These are phyloP conservation scores for Nephrotoma guestfalica DNA, from an alignment of 2,888 invertebrate species.

Conservation along the genomic window DNA sequence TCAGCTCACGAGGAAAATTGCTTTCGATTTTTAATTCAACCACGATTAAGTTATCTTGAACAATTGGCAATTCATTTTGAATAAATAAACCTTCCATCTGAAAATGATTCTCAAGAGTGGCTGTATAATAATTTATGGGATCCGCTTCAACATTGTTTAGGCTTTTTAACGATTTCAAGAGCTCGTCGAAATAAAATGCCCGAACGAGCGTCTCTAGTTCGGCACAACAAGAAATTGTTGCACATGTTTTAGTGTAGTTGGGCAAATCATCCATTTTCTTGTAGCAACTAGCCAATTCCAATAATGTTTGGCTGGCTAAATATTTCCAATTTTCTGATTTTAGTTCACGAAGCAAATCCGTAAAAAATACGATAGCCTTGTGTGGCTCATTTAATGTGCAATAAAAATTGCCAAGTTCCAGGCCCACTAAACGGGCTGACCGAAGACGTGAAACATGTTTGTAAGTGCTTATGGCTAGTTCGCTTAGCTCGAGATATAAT, in stretches of 20 bases:
- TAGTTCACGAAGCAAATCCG: slow-evolving; percentile 73
- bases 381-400: slow-evolving; percentile 70
- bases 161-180: slow-evolving; percentile 48
- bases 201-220: slow-evolving; percentile 60
- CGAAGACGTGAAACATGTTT: slow-evolving; percentile 75
- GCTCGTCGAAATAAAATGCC: slow-evolving; percentile 68
- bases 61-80: slow-evolving; percentile 24
- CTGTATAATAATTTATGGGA: slow-evolving; percentile 17
- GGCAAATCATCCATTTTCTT: slow-evolving; percentile 57
- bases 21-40: slow-evolving; percentile 41
- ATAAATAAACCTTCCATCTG: slow-evolving; percentile 28
- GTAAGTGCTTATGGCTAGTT: slow-evolving; percentile 89
- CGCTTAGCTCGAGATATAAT: slow-evolving; percentile 83
- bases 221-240: slow-evolving; percentile 60
- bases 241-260: slow-evolving; percentile 62
- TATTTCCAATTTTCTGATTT: slow-evolving; percentile 78
- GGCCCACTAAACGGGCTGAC: slow-evolving; percentile 77
- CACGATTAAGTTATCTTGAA: slow-evolving; percentile 38
- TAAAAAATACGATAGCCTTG: slow-evolving; percentile 79
- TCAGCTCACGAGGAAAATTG: slow-evolving; percentile 48
- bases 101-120: slow-evolving; percentile 34
- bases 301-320: slow-evolving; percentile 65
- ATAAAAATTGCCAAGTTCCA: slow-evolving; percentile 82
- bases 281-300: slow-evolving; percentile 75
- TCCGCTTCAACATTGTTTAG: slow-evolving; percentile 17